Percentiles rank a stretch among this genome's conserved stretches.
These are phyloP conservation scores for Danaus melanippus DNA, from an alignment of 1,140 invertebrate genomes.

Conservation along the genomic window DNA sequence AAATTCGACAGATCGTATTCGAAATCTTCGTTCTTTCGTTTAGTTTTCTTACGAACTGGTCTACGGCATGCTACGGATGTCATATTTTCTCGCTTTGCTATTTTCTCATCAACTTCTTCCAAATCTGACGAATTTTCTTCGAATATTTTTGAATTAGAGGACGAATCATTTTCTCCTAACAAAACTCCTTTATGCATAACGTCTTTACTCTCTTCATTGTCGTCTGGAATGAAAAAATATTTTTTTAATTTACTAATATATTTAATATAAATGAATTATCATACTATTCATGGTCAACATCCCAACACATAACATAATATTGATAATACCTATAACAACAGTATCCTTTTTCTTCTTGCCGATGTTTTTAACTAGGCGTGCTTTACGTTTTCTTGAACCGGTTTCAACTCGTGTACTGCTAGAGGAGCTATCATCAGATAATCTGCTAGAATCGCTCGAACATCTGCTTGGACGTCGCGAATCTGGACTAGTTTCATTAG, in stretches of 20 bases:
- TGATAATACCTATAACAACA: slow-evolving; percentile 28
- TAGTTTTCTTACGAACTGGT: slow-evolving; percentile 76
- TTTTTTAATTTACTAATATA: background rate
- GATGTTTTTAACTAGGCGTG: slow-evolving; percentile 31
- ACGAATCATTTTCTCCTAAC: slow-evolving; percentile 31
- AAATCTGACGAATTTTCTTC: slow-evolving; percentile 68
- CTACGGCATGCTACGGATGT: slow-evolving; percentile 50
- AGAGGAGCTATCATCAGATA: slow-evolving; percentile 60
- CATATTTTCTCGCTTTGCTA: slow-evolving; percentile 26
- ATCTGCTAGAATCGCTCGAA: slow-evolving; percentile 58
- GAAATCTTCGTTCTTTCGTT: slow-evolving; percentile 78
- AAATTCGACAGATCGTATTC: slow-evolving; percentile 77
- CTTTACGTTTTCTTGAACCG: slow-evolving; percentile 50
- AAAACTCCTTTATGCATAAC: slow-evolving; percentile 22
- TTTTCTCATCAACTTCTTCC: slow-evolving; percentile 53
- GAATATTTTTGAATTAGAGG: slow-evolving; percentile 39
- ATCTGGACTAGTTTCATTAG: slow-evolving; percentile 37
- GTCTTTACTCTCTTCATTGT: slow-evolving; percentile 29
- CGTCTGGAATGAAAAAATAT: slow-evolving; percentile 33
- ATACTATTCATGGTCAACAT: background rate
- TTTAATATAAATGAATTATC: slow-evolving; percentile 6
- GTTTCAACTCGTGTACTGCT: slow-evolving; percentile 43
- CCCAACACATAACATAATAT: background rate
- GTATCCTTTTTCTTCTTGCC: slow-evolving; percentile 44
- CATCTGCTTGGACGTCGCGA: slow-evolving; percentile 56